Evolutionary conservation across 2,888 invertebrate genomes (phyloP).

Genomic region (Ornithoptera alexandrae): DNA sequence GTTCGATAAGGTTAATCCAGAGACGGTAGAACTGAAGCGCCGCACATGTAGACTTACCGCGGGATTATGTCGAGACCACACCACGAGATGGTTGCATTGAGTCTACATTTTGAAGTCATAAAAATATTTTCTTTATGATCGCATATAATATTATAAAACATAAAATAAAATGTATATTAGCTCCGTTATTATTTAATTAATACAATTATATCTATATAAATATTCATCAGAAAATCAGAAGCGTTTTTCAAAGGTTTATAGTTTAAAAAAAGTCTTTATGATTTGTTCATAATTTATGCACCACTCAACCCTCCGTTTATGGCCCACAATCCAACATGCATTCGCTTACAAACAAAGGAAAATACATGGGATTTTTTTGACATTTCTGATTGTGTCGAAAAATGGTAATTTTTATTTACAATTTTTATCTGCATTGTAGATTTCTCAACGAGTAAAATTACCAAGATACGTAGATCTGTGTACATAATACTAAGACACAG

Average conservation of each 20-base stretch:
- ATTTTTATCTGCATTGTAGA: constrained; percentile 67
- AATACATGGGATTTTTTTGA: constrained; percentile 46
- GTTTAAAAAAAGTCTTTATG: neutral
- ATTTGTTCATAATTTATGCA: constrained; percentile 21
- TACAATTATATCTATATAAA: neutral
- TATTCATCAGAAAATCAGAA: neutral
- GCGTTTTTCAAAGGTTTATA: neutral
- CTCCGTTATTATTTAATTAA: neutral
- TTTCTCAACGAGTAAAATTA: constrained; percentile 73
- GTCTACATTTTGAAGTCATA: constrained; percentile 7
- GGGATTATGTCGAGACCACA: constrained; percentile 65
- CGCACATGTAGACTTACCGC: constrained; percentile 55
- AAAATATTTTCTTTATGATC: neutral
- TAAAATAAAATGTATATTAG: neutral
- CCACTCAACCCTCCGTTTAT: constrained; percentile 19
- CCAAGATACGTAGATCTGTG: constrained; percentile 71
- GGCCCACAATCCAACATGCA: constrained; percentile 23
- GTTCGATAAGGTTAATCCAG: constrained; percentile 71
- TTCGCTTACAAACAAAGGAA: constrained; percentile 40
- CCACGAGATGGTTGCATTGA: constrained; percentile 32
- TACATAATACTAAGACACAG: constrained; percentile 73
- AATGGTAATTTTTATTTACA: constrained; percentile 59
- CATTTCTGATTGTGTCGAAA: constrained; percentile 44
- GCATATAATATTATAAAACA: neutral
- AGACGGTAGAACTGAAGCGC: constrained; percentile 58